Percentiles rank a stretch among this genome's conserved stretches.
phyloP scores from a whole-genome alignment of 2,113 vertebrate species.

The Nothoprocta pentlandii region DNA sequence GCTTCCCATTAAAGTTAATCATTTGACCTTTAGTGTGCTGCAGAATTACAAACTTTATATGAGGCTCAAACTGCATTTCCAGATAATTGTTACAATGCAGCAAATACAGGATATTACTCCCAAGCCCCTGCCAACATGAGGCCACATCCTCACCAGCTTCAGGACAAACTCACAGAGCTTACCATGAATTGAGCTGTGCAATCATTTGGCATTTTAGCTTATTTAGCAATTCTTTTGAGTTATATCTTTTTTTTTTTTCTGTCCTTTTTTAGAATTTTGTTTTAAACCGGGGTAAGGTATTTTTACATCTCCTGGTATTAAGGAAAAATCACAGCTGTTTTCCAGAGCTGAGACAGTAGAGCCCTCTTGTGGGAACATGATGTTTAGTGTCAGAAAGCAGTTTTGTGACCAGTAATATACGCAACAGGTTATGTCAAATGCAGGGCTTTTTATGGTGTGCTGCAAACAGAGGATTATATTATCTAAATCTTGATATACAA shows the following conservation, averaged over 20 bases:
- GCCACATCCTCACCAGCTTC: rapidly evolving
- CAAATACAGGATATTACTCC: not conserved
- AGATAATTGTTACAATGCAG: not conserved
- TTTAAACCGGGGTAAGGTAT: not conserved
- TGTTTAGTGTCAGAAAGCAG: not conserved
- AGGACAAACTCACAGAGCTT: not conserved
- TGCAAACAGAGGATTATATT: not conserved
- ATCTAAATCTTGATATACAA: not conserved
- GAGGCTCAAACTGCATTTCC: not conserved
- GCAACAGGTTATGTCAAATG: not conserved
- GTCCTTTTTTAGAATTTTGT: not conserved
- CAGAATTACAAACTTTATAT: not conserved
- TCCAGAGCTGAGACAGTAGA: not conserved
- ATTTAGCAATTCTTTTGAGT: not conserved
- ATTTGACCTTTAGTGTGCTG: not conserved
- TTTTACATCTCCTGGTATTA: not conserved
- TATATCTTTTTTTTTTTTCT: not conserved
- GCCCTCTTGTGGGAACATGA: rapidly evolving
- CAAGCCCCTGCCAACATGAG: not conserved
- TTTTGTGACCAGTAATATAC: not conserved
- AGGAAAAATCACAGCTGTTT: not conserved
- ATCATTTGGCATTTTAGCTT: not conserved
- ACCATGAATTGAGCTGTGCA: not conserved
- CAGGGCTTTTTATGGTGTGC: not conserved
- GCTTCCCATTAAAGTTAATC: not conserved